Evolutionary conservation across 2,797 vertebrate species (phyloP).

Genomic region (Pangasius larnaudii): DNA sequence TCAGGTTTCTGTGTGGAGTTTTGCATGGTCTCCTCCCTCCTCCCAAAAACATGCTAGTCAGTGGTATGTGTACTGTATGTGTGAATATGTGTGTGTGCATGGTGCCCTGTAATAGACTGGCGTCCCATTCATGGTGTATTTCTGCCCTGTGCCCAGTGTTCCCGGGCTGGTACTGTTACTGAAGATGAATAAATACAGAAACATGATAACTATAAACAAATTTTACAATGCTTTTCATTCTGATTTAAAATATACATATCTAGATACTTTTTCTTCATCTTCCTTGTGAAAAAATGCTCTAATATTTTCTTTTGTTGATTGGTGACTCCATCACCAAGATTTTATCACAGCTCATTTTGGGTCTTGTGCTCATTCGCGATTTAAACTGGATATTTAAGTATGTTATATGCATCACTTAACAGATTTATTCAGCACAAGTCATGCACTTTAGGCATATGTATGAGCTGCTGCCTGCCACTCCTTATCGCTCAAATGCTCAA

Average conservation of each 20-base stretch:
- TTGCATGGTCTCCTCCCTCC: background rate
- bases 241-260: background rate
- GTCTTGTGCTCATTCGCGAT: background rate
- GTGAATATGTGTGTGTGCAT: background rate
- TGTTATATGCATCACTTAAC: constrained; percentile 15
- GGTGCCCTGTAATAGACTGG: background rate
- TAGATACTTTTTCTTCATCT: background rate
- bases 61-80: background rate
- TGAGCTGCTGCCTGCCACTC: constrained; percentile 53
- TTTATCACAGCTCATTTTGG: background rate
- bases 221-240: background rate
- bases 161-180: background rate
- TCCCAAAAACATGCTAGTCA: background rate
- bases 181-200: background rate
- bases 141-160: background rate
- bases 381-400: background rate
- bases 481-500: constrained; percentile 52
- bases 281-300: background rate
- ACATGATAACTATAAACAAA: background rate
- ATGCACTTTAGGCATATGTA: constrained; percentile 32
- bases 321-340: background rate
- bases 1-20: background rate
- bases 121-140: background rate
- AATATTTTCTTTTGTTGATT: background rate
- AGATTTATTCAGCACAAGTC: constrained; percentile 4